Base-by-base conservation (phyloP, 2,113 vertebrate genomes). In the Pygoscelis antarcticus region DNA sequence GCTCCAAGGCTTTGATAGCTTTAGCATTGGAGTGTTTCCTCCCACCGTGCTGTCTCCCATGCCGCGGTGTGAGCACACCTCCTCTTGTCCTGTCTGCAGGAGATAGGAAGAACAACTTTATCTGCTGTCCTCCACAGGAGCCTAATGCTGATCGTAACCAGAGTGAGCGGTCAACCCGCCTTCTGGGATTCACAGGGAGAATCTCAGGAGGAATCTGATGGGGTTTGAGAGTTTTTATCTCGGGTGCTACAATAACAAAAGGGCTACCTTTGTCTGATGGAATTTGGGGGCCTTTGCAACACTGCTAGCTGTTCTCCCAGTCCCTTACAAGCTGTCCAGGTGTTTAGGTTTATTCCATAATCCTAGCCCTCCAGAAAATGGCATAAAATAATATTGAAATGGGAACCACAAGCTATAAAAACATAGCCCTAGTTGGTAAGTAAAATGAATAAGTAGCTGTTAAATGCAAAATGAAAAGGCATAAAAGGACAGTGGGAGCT, bases 381-480 rank as follows among this genome's bases (percentile, higher is more conserved):
- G n/a, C 58, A 90, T 88, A 88, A 88, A 95, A 94, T 96, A 96
- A 96, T 86, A 93, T 54, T 88, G 94, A 95, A 96, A 94, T 94
- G 47, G 75, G 64, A 96, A 95, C 46, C 70, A 77, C 87, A 86
- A n/a, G 26, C 84, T 93, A 44, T 75, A 70, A 90, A 96, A 97
- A 86, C 54, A 70, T 52, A 94, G 64, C n/a, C 58, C 74, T 93
- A 87, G 71, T 21, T 92, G 84, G 87, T 74, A 78, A 68, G 71
- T 71, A 75, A 93, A 96, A 96, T 93, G 91, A 96, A 32, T 96
- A 94, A 97, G 84, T 92, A 89, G 91, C 94, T 94, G 93, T 92
- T 96, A 93, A 91, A 96, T 78, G 84, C 75, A 83, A 95, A 96
- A 83, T 68, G 78, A 86, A 95, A 91, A 88, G 82, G 71, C 86